Conservation (phyloP, 2,113 vertebrate genomes). For the Sylvilagus bachmani region DNA sequence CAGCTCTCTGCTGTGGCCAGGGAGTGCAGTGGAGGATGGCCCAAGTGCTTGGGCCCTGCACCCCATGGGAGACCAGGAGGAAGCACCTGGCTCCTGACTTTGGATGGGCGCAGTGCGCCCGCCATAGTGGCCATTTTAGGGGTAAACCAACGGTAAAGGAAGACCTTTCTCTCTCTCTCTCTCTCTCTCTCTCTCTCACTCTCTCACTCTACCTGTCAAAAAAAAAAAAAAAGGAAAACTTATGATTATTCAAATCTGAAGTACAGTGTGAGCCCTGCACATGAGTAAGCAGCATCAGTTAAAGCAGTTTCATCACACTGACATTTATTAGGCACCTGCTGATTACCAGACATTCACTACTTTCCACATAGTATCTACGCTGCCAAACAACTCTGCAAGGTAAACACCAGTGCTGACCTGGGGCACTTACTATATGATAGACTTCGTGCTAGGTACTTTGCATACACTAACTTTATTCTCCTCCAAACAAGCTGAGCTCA, state of each 20-base stretch:
- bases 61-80: no score
- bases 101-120: no score
- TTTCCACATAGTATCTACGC: not conserved
- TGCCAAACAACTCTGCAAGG: not conserved
- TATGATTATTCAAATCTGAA: not conserved
- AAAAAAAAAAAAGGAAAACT: no score
- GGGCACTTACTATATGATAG: not conserved
- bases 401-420: not conserved
- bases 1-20: no score
- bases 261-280: not conserved
- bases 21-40: no score
- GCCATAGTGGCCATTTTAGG: no score
- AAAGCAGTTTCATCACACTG: not conserved
- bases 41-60: no score
- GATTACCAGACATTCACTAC: not conserved
- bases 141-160: no score
- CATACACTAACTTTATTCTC: not conserved
- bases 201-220: no score
- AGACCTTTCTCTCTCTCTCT: no score
- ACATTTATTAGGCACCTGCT: not conserved
- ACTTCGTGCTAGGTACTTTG: not conserved
- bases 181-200: no score
- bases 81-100: no score
- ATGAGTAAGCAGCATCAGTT: not conserved
- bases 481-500: not conserved